Base-by-base conservation (phyloP, 2,113 vertebrate genomes). In the Lophotis ruficrista region DNA sequence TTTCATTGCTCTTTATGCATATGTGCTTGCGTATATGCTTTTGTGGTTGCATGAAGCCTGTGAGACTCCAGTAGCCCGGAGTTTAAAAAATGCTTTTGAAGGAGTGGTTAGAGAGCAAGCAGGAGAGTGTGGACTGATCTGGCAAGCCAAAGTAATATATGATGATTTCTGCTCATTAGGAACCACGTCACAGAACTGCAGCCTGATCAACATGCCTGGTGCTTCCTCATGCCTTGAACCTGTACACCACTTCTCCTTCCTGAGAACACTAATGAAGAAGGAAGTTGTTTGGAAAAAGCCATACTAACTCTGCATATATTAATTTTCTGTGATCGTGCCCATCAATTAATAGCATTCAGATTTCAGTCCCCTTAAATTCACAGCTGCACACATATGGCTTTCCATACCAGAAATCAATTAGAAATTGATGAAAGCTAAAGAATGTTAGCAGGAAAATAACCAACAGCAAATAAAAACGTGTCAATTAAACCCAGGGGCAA, bases 21-120 rank as follows among this genome's bases (percentile, higher is more conserved):
- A 77, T 60, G 30, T 27, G 75, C 47, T 88, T 93, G 73, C 38
- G 0, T 71, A 33, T 31, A 53, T n/a, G 41, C 22, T 88, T 91
- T 82, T 95, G 71, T 38, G 89, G 77, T 93, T 15, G 6, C 5
- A 3, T 12, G 54, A 83, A 80, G 76, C 57, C 85, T 71, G 11
- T n/a, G 82, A 75, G 75, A 77, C 80, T 97, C 78, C 81, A 93
- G 78, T n/a, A 94, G 75, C 70, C 47, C 91, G 50, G 28, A 93
- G 73, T 80, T 92, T 83, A 75, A 89, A 95, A 85, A 70, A 68
- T 5, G 7, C 80, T 86, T 95, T 92, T 61, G 66, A 93, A 92
- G 53, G 50, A 93, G 81, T 64, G 54, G 37, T 61, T 77, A 78
- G 54, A 73, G 51, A 81, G 19, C 45, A 50, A 62, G 43, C 5